Conservation (phyloP, 1,140 invertebrate species). For the Orius insidiosus region DNA sequence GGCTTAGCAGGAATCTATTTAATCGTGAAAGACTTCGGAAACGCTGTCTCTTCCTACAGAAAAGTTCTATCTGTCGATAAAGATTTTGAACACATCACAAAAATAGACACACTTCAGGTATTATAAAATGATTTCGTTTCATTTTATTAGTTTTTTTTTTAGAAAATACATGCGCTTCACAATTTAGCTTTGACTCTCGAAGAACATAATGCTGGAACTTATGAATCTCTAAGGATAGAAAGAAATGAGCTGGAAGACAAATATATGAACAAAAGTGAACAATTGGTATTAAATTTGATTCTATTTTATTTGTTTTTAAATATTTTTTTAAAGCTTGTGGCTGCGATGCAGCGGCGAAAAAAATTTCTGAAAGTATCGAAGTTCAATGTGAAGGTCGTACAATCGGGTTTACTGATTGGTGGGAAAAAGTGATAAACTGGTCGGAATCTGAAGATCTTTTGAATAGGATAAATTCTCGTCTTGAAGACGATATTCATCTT, state of each 20-base stretch:
- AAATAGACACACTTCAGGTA: conserved; percentile 37
- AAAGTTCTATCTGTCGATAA: conserved; percentile 35
- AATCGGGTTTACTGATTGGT: conserved; percentile 18
- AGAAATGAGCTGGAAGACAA: conserved; percentile 36
- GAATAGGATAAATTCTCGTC: conserved; percentile 12
- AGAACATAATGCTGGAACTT: conserved; percentile 23
- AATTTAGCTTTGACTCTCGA: conserved; percentile 39
- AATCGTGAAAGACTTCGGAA: conserved; percentile 32
- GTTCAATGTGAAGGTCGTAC: conserved; percentile 3
- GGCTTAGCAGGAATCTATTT: conserved; percentile 45
- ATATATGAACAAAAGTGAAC: conserved; percentile 35
- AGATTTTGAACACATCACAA: conserved; percentile 31
- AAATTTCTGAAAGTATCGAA: conserved; percentile 7
- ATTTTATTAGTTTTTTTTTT: conserved; percentile 19
- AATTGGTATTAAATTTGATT: too few relatives aligned
- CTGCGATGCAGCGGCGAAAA: conserved; percentile 2
- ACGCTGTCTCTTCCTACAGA: conserved; percentile 42
- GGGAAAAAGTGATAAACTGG: conserved; percentile 16
- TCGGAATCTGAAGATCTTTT: conserved; percentile 16
- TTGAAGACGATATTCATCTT: conserved; percentile 9
- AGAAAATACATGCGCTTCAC: conserved; percentile 47
- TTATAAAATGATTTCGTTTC: conserved; percentile 1
- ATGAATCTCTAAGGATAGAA: conserved; percentile 32
- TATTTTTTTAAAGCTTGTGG: conserved; percentile 2
- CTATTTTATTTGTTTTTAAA: too few relatives aligned